These are phyloP conservation scores for Cepaea nemoralis DNA, from an alignment of 1,140 invertebrate species.

Conservation along the genomic window DNA sequence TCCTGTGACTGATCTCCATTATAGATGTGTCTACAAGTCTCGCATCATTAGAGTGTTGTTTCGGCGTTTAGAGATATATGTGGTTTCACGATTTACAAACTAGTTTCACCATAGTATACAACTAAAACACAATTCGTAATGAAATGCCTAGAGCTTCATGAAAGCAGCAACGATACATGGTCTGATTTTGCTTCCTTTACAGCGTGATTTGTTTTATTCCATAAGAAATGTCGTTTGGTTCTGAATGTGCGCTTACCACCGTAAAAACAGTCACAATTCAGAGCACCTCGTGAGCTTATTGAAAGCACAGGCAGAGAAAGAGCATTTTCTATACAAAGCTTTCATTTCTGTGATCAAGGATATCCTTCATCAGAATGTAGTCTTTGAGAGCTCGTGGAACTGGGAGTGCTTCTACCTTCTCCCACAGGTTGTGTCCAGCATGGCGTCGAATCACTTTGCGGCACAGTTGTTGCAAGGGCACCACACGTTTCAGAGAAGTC, in stretches of 20 bases:
- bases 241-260: no score
- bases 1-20: no score
- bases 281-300: not conserved
- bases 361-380: slow-evolving; percentile 65
- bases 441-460: slow-evolving; percentile 64
- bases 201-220: not conserved
- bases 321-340: slow-evolving; percentile 23
- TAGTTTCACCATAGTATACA: no score
- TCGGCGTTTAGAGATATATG: no score
- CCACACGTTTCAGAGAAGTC: slow-evolving; percentile 61
- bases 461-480: slow-evolving; percentile 65
- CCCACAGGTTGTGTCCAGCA: slow-evolving; percentile 61
- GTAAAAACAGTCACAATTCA: no score
- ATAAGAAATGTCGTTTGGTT: no score
- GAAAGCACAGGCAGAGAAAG: not conserved
- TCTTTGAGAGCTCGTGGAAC: slow-evolving; percentile 67
- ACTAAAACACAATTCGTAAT: no score
- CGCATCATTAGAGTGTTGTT: no score
- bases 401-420: slow-evolving; percentile 63
- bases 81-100: no score
- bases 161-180: no score
- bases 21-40: no score
- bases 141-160: no score
- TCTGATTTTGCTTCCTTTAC: not conserved
- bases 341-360: slow-evolving; percentile 51